Evolutionary conservation across 2,797 vertebrate genomes (phyloP), one percentile per base, ranked within the genome.

Genomic region (Gephyroberyx darwinii): DNA sequence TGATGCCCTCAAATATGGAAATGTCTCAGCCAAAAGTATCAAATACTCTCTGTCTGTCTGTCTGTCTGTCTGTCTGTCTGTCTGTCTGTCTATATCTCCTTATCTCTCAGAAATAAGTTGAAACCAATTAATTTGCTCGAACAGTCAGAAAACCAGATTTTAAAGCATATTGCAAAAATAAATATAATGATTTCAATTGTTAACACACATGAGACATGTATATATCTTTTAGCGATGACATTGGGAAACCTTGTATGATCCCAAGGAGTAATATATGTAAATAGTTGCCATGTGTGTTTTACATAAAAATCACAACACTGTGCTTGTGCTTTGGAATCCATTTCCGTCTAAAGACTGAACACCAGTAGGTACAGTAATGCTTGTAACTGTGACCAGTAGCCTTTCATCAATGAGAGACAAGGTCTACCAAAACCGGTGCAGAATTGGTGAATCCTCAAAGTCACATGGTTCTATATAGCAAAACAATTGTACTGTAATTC

Each of bases 391-490:
- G 56, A 10, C 53, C 17, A 39, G n/a, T 57, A 66, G 39, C 64
- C 10, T 48, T 68, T 4, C 51, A 37, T 75, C 16, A 69, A 74
- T 80, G 51, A 53, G 45, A 74, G 26, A 26, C 26, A 26, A 26
- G 20, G 6, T 64, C 74, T 73, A 22, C 16, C 39, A 54, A 67
- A 20, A 33, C 61, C 52, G 76, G 51, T 13, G 10, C 45, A 33
- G 39, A 19, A 22, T 22, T 26, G 33, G 66, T 48, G 64, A 56
- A 47, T 78, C 57, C 43, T 45, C 7, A 80, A 74, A 66, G 51
- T 50, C 1, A 77, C 5, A 52, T 33, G 30, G 13, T 31, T 55
- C 53, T 71, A 8, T 33, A 70, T 70, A 63, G 62, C 26, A 65
- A 64, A 77, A 30, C 6, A 56, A 67, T 59, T 33, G 43, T 43